These are phyloP conservation scores for Julus scanicus DNA, from an alignment of 2,888 invertebrate genomes.

Conservation along the genomic window DNA sequence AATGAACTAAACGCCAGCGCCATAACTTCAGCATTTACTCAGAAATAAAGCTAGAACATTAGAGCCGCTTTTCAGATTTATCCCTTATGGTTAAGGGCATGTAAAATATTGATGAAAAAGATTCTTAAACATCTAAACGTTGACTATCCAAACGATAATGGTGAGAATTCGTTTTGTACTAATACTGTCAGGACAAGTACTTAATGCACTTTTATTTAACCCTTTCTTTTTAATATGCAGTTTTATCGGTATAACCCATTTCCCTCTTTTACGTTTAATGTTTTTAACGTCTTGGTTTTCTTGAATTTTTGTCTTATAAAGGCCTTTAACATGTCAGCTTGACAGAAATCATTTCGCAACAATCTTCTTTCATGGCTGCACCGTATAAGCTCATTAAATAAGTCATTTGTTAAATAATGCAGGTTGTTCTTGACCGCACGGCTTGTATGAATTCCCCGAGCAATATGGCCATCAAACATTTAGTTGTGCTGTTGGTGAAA, in stretches of 20 bases:
- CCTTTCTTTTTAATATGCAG: background rate
- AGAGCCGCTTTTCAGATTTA: too few species aligned
- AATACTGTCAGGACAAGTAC: too few species aligned
- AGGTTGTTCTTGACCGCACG: constrained; percentile 43
- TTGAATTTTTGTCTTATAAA: background rate
- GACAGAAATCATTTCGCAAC: background rate
- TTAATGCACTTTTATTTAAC: background rate
- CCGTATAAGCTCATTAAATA: constrained; percentile 38
- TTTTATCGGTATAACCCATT: background rate
- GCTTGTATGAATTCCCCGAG: constrained; percentile 37
- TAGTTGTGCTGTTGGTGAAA: constrained; percentile 6
- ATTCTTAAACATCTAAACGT: too few species aligned
- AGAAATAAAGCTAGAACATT: too few species aligned
- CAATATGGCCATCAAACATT: constrained; percentile 43
- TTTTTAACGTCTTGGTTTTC: background rate
- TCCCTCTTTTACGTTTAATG: background rate
- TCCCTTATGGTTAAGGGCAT: too few species aligned
- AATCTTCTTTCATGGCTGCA: background rate
- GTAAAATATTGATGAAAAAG: too few species aligned
- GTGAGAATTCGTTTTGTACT: too few species aligned
- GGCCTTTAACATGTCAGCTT: background rate
- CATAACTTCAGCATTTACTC: too few species aligned
- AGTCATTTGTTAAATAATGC: constrained; percentile 47
- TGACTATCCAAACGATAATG: too few species aligned
- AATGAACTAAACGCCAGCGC: too few species aligned